Evolutionary conservation across 2,113 vertebrate species (phyloP).

Genomic region (Eolophus roseicapilla): DNA sequence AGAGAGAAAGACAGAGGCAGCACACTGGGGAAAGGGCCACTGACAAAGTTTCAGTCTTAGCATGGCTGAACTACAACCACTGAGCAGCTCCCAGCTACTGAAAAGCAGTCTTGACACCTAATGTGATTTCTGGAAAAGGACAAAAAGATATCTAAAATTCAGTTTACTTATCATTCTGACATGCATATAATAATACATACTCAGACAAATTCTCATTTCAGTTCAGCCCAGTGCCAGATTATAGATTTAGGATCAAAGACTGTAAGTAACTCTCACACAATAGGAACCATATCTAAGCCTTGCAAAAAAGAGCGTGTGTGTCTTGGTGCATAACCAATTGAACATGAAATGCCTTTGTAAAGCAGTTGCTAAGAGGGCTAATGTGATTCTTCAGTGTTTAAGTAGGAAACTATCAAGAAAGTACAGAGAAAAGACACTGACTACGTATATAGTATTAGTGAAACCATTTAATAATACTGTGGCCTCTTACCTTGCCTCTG

Average conservation of each 20-base stretch:
- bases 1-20: not conserved
- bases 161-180: not conserved
- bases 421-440: not conserved
- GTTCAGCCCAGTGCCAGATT: not conserved
- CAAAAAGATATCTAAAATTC: not conserved
- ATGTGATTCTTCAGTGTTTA: not conserved
- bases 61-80: not conserved
- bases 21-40: not conserved
- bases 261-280: slow-evolving; percentile 5
- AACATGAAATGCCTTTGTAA: slow-evolving; percentile 31
- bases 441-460: not conserved
- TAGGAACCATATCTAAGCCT: not conserved
- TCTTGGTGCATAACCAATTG: slow-evolving; percentile 22
- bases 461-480: not conserved
- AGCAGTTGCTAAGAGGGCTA: not conserved
- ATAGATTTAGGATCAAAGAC: slow-evolving; percentile 42
- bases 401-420: not conserved
- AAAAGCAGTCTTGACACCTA: not conserved
- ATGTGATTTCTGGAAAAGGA: not conserved
- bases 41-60: not conserved
- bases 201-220: not conserved
- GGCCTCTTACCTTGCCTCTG: not conserved
- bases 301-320: not conserved
- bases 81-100: not conserved
- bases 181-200: not conserved